Evolutionary conservation across 2,888 invertebrate genomes (phyloP).

Genomic region (Diogma glabrata): DNA sequence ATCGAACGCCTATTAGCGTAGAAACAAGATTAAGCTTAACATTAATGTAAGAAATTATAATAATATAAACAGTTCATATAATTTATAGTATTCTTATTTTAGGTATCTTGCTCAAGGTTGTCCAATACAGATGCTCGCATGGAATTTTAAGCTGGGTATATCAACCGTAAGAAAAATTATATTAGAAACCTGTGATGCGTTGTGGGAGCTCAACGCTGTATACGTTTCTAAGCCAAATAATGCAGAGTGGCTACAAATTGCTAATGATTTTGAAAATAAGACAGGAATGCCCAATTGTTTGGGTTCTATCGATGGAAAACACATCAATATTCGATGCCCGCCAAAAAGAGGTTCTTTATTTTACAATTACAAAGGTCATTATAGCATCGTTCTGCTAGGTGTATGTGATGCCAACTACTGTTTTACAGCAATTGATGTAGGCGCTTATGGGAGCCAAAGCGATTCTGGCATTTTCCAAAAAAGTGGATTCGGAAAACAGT

Average conservation of each 20-base stretch:
- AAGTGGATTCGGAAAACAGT: conserved; percentile 17
- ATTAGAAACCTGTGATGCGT: conserved; percentile 16
- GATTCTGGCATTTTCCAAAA: neutral
- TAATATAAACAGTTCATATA: too few species aligned
- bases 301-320: conserved; percentile 20
- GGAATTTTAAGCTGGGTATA: too few species aligned
- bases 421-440: conserved; percentile 17
- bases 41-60: too few species aligned
- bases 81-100: too few species aligned
- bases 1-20: too few species aligned
- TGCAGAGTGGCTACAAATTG: conserved; percentile 18
- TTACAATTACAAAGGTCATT: conserved; percentile 12
- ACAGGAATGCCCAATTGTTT: conserved; percentile 19
- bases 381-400: conserved; percentile 19
- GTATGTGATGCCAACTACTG: conserved; percentile 6
- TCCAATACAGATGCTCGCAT: too few species aligned
- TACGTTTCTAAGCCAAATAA: conserved; percentile 17
- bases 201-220: conserved; percentile 5
- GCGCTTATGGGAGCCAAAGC: conserved; percentile 9
- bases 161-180: conserved; percentile 21
- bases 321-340: conserved; percentile 8
- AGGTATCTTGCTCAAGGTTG: too few species aligned
- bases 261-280: conserved; percentile 15
- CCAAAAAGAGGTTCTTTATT: neutral
- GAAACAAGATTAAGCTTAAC: too few species aligned